Base-by-base conservation (phyloP, 2,797 vertebrate genomes). In the Sparus aurata region DNA sequence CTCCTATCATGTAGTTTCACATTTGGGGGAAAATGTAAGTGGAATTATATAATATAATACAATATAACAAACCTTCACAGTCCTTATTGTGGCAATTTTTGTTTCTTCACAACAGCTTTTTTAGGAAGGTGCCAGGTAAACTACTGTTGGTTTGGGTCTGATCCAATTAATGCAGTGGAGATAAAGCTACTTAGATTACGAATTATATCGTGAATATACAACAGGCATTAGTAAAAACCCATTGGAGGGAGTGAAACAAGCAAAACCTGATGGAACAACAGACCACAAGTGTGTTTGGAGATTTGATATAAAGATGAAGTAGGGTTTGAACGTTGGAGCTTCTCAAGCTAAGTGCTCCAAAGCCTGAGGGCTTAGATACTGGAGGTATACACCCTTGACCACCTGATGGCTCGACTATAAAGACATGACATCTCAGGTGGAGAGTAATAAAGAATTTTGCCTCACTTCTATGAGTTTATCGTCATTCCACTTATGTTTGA, bases 271-370 rank as follows among this genome's bases (percentile, higher is more conserved):
- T 15, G 52, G 52, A 59, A 41, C 20, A 60, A n/a, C 58, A 22
- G 27, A 59, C 17, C 30, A 8, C 2, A n/a, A n/a, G 3, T 54
- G 63, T 68, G 47, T 75, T 47, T 38, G 17, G 46, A 27, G 10
- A 34, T 49, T 6, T 69, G 34, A 73, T 23, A 47, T 22, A 9
- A 34, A 69, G 50, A 68, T 54, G 45, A 34, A 75, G 55, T 20
- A 4, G 17, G 5, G 18, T 61, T 53, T 77, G 27, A 85, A 72
- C 52, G 41, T 61, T 59, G 53, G 13, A 67, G 64, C 55, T 73
- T 62, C 58, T 3, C 22, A 10, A 52, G 65, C 2, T 38, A 43
- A 52, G 38, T 45, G 17, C 50, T 72, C 52, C 38, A 15, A 5
- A 64, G 70, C 49, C 79, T 67, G 43, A 45, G 55, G 67, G 41